Base-by-base conservation (phyloP, 2,888 invertebrate species). In the Drosophila bunnanda region DNA sequence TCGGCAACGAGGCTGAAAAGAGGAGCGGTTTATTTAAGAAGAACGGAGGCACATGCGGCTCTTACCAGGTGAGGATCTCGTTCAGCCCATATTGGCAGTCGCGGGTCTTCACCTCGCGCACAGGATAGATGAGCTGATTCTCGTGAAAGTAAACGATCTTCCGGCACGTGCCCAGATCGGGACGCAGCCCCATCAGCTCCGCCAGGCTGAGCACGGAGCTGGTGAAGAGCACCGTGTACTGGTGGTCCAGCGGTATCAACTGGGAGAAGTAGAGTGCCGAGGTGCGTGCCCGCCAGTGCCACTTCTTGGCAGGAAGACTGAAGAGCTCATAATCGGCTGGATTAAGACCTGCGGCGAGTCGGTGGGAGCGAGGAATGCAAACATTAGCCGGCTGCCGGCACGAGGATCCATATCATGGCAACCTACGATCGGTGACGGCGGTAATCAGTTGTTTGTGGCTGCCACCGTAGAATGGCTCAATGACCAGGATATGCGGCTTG, bases 101-200 rank as follows among this genome's bases (percentile, higher is more conserved):
- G 70, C 96, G 92, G 46, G 95, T 94, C 83, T 95, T 94, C 2
- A 94, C 93, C 64, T 94, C 93, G 54, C 94, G 93, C 15, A 95
- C 94, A 1, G 96, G 96, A 92, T 96, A 96, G 0, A 94, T 93
- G 32, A 96, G 91, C 89, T 96, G 96, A 90, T 96, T 96, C 91
- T 96, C 96, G 90, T 96, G 96, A 82, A 96, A 96, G 86, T 96
- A 96, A 0, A 96, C 92, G 25, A 96, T 93, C 91, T 96, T 96
- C 39, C 93, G 93, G 36, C 94, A 91, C 1, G 78, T 79, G 1
- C 91, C 91, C 46, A 96, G 91, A 90, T 96, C 95, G 4, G 94
- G 94, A 43, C 96, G 92, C 5, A 96, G 91, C 0, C 95, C 95
- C 36, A 96, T 77, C 25, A 96, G 91, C 90, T 96, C 96, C 12